Evolutionary conservation across 2,113 vertebrate genomes (phyloP).

Genomic region (Phoxinus phoxinus): DNA sequence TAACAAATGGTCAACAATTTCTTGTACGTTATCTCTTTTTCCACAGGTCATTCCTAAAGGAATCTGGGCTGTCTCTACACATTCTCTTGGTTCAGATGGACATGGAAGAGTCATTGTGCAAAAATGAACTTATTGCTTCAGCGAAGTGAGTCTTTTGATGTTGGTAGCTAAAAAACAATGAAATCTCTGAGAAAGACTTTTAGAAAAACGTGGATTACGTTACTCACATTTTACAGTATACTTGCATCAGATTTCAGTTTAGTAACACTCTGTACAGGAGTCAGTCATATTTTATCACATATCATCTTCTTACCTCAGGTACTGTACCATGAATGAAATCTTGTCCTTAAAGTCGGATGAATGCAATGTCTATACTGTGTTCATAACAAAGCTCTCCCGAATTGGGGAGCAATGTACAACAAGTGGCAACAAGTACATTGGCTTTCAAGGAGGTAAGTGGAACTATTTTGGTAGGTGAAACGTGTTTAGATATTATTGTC

Average conservation of each 20-base stretch:
- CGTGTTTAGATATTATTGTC: background rate
- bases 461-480: background rate
- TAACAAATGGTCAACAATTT: background rate
- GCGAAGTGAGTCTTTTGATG: conserved; percentile 69
- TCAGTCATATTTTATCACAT: background rate
- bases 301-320: conserved; percentile 62
- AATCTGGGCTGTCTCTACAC: conserved; percentile 52
- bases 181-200: too few species aligned
- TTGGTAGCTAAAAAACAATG: too few species aligned
- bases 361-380: conserved; percentile 67
- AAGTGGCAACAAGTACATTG: conserved; percentile 70
- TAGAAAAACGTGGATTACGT: too few species aligned
- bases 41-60: conserved; percentile 66
- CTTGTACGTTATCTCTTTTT: background rate
- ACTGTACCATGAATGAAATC: conserved; percentile 77
- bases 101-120: conserved; percentile 73
- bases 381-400: conserved; percentile 76
- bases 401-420: conserved; percentile 54
- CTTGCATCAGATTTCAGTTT: background rate
- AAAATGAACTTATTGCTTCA: conserved; percentile 77
- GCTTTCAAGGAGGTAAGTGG: conserved; percentile 77
- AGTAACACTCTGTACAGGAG: background rate
- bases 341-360: conserved; percentile 54
- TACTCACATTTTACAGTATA: too few species aligned
- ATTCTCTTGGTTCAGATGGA: conserved; percentile 76